Conservation (phyloP, 2,113 vertebrate genomes). For the Heptranchias perlo region DNA sequence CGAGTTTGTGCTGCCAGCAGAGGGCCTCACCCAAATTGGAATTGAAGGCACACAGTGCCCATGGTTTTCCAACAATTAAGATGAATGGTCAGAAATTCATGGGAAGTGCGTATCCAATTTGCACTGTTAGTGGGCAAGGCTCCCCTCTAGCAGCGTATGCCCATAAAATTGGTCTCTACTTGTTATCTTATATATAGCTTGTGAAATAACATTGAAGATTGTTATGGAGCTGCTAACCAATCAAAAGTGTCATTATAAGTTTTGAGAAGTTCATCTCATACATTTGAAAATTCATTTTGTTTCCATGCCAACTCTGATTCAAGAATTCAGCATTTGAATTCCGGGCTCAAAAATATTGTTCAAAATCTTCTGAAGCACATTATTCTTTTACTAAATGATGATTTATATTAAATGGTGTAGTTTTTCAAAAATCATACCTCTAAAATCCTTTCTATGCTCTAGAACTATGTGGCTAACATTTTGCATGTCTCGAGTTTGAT, state of each 20-base stretch:
- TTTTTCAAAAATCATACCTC: neutral
- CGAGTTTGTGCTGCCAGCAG: neutral
- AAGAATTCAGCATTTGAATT: neutral
- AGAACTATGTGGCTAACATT: neutral
- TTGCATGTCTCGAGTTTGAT: neutral
- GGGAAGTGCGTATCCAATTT: neutral
- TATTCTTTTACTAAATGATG: neutral
- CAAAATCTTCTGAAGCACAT: neutral
- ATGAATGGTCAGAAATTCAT: neutral
- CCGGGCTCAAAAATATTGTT: neutral
- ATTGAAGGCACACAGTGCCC: neutral
- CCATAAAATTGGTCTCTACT: neutral
- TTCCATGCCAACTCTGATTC: neutral
- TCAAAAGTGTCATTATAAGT: neutral
- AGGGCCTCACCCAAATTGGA: neutral
- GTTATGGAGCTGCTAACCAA: neutral
- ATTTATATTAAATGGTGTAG: neutral
- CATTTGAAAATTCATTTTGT: neutral
- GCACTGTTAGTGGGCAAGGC: too few relatives aligned
- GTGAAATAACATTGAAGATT: neutral
- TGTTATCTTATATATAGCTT: neutral
- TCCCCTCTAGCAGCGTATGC: too few relatives aligned
- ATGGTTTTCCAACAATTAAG: neutral
- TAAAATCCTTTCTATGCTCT: neutral
- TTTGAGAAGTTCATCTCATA: neutral